Evolutionary conservation across 2,113 vertebrate genomes (phyloP).

Genomic region (Corythornis vintsioides): DNA sequence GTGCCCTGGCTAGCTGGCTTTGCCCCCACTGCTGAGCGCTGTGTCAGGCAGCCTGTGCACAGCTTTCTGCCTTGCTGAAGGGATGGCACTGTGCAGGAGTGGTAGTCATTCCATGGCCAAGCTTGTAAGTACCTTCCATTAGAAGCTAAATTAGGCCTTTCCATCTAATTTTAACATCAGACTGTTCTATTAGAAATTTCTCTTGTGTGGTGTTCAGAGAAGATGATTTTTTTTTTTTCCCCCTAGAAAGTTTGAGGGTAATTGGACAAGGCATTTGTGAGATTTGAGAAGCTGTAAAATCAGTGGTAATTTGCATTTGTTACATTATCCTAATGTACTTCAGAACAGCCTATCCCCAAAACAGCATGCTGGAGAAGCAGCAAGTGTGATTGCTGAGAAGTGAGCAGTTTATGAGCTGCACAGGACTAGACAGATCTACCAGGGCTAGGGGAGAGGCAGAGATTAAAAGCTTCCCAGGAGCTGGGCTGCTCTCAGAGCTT

Average conservation of each 20-base stretch:
- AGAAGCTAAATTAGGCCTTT: slow-evolving; percentile 40
- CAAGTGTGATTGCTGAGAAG: not conserved
- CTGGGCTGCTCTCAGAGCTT: not conserved
- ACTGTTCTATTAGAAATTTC: slow-evolving; percentile 48
- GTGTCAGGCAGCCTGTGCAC: not conserved
- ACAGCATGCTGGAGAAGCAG: slow-evolving; percentile 26
- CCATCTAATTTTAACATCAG: slow-evolving; percentile 46
- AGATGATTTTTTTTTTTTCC: not conserved
- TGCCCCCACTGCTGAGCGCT: not conserved
- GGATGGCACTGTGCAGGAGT: not conserved
- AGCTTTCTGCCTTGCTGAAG: slow-evolving; percentile 21
- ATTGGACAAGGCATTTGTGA: slow-evolving; percentile 57
- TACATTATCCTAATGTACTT: slow-evolving; percentile 64
- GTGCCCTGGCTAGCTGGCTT: not conserved
- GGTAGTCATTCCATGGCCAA: slow-evolving; percentile 8
- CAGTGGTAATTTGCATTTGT: slow-evolving; percentile 56
- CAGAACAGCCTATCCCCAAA: slow-evolving; percentile 36
- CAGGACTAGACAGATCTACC: not conserved
- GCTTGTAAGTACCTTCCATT: slow-evolving; percentile 47
- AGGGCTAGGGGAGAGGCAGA: not conserved
- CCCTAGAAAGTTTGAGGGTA: slow-evolving; percentile 46
- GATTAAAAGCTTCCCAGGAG: not conserved
- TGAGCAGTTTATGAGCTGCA: slow-evolving; percentile 35
- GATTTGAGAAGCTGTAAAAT: slow-evolving; percentile 59
- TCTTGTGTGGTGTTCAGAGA: slow-evolving; percentile 18